Conservation (phyloP, 2,797 vertebrate species). For the Chelonia mydas region DNA sequence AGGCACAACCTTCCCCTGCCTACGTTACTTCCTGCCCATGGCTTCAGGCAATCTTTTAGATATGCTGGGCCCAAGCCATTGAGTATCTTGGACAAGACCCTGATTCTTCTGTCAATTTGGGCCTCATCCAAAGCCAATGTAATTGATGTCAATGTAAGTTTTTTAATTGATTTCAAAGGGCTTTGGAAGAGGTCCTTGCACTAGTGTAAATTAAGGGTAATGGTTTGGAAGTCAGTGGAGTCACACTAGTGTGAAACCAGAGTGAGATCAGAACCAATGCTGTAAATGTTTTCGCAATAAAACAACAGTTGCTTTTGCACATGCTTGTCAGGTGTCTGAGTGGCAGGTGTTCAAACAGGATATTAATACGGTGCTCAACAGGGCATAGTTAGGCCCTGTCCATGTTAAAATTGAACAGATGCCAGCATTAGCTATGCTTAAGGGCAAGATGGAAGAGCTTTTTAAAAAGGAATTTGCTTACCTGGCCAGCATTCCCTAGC, state of each 20-base stretch:
- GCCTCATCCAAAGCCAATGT: not conserved
- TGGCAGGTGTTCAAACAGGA: not conserved
- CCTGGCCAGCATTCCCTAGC: not conserved
- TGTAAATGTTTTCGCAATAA: not conserved
- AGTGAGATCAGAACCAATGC: not conserved
- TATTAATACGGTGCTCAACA: not conserved
- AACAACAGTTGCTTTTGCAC: not conserved
- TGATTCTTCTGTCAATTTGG: not conserved
- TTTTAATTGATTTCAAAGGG: not conserved
- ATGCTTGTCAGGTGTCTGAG: not conserved
- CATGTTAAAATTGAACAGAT: not conserved
- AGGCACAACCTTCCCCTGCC: too few species aligned
- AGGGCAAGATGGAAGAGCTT: not conserved
- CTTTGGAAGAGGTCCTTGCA: not conserved
- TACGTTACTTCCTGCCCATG: too few species aligned
- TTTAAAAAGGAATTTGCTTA: not conserved
- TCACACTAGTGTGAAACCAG: not conserved
- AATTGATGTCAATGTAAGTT: not conserved
- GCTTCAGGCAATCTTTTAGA: not conserved
- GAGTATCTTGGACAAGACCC: not conserved
- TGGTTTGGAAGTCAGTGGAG: not conserved
- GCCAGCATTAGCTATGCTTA: not conserved
- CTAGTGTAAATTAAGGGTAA: not conserved
- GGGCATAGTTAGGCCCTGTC: not conserved
- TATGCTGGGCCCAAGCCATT: not conserved